A percentile compares a stretch with the other conserved stretches of the same genome.
Conservation (phyloP, 23 tunicate genomes). For the Trididemnum miniatum region DNA sequence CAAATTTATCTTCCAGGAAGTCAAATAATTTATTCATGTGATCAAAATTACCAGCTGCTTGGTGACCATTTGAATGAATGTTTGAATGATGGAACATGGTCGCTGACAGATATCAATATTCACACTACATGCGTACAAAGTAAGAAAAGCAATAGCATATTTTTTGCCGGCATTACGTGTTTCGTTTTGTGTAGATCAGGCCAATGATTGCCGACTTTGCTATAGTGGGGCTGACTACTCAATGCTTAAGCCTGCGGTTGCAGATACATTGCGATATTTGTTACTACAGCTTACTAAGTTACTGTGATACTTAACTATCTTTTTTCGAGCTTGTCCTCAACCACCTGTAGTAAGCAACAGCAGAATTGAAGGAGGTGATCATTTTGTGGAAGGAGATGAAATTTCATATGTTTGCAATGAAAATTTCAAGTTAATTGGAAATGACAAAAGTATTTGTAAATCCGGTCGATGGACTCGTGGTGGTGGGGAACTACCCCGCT, state of each 20-base stretch:
- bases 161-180: no score
- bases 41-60: background rate
- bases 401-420: background rate
- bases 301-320: no score
- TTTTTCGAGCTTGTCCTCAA: background rate
- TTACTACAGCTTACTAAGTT: no score
- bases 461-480: background rate
- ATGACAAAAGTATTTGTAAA: background rate
- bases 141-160: no score
- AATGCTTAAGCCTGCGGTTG: no score
- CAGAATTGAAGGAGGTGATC: background rate
- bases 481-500: background rate
- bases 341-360: background rate
- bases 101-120: no score
- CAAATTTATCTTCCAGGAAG: background rate
- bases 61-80: background rate
- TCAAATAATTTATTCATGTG: background rate
- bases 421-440: background rate
- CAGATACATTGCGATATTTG: no score
- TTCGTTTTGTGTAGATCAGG: no score
- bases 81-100: background rate
- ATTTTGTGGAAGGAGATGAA: background rate
- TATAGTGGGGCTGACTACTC: no score
- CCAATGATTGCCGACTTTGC: no score
- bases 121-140: no score